Conservation (phyloP, 64 coral and sea anemone species). For the Trachythela sp. region DNA sequence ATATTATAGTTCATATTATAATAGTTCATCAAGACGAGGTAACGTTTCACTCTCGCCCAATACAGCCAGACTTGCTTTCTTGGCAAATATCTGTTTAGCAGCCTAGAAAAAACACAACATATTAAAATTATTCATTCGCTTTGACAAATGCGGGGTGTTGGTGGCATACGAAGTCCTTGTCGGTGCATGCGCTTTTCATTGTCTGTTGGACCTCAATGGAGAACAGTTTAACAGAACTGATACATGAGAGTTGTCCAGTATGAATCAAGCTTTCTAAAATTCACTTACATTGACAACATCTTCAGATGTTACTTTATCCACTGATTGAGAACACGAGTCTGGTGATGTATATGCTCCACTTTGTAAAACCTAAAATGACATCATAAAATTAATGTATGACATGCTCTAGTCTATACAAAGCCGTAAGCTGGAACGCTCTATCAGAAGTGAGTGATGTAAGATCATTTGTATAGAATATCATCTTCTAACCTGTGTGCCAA, state of each 20-base stretch:
- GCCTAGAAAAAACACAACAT: background rate
- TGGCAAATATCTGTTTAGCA: constrained; percentile 12
- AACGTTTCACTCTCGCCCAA: background rate
- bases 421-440: too few species aligned
- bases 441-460: too few species aligned
- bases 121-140: background rate
- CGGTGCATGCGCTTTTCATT: too few species aligned
- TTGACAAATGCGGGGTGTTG: too few species aligned
- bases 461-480: too few species aligned
- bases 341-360: background rate
- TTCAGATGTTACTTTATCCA: background rate
- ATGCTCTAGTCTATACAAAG: too few species aligned
- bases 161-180: too few species aligned
- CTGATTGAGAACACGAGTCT: background rate
- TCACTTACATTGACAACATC: constrained; percentile 15
- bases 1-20: background rate
- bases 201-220: too few species aligned
- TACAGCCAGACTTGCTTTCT: background rate
- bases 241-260: too few species aligned
- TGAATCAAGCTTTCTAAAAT: background rate
- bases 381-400: background rate
- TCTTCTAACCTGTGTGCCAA: background rate
- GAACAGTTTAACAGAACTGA: too few species aligned
- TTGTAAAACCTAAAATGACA: background rate
- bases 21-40: background rate